These are phyloP conservation scores for Dissostichus mawsoni DNA, from an alignment of 2,113 vertebrate genomes.

Conservation along the genomic window DNA sequence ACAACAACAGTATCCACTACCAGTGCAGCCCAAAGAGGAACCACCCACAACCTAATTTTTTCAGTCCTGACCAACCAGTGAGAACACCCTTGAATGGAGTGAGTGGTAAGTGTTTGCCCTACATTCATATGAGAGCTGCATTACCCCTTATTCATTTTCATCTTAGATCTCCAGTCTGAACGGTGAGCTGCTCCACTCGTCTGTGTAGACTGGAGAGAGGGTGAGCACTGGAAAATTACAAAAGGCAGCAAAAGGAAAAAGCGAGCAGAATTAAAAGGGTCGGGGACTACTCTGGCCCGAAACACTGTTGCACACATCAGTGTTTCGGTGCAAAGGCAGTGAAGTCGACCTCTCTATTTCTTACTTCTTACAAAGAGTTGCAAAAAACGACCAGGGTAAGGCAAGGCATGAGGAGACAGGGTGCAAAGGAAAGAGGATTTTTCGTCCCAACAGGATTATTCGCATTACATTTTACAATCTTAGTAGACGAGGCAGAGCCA, in stretches of 20 bases:
- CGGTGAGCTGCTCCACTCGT: constrained; percentile 41
- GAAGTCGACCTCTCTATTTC: constrained; percentile 58
- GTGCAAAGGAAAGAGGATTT: constrained; percentile 21
- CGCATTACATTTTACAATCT: constrained; percentile 67
- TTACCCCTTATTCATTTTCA: constrained; percentile 70
- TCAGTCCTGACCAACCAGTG: constrained; percentile 53
- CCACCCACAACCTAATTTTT: constrained; percentile 48
- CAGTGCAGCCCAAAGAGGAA: constrained; percentile 54
- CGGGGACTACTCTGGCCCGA: constrained; percentile 57
- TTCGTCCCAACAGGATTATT: constrained; percentile 42
- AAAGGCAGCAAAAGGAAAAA: constrained; percentile 72
- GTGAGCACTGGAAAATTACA: constrained; percentile 66
- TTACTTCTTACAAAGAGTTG: constrained; percentile 53
- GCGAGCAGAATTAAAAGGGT: constrained; percentile 56
- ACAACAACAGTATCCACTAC: constrained; percentile 57
- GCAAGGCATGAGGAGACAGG: constrained; percentile 60
- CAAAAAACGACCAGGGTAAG: constrained; percentile 68
- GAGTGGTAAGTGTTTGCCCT: constrained; percentile 70
- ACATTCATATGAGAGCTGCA: constrained; percentile 80
- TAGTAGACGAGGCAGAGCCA: constrained; percentile 48
- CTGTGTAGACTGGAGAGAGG: constrained; percentile 47
- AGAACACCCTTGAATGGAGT: constrained; percentile 68
- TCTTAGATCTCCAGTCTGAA: constrained; percentile 56
- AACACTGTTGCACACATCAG: constrained; percentile 12
- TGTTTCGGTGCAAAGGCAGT: constrained; percentile 73